These are phyloP conservation scores for Pogona vitticeps DNA, from an alignment of 2,113 vertebrate genomes.

Conservation along the genomic window DNA sequence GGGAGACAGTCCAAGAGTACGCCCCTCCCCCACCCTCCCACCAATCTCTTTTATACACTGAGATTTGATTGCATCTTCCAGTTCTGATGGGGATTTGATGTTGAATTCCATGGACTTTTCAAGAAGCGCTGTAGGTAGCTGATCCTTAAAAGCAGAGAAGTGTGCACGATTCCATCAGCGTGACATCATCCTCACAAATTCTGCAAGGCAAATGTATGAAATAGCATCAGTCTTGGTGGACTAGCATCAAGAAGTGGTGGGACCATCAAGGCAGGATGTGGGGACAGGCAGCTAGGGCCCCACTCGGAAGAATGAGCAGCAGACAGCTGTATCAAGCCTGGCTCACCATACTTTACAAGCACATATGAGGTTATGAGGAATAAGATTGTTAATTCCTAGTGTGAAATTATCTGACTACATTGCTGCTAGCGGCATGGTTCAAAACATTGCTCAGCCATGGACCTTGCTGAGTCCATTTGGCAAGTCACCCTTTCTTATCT, in stretches of 20 bases:
- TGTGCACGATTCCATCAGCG: slow-evolving; percentile 26
- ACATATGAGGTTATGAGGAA: too few species aligned
- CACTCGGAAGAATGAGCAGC: neutral
- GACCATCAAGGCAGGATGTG: neutral
- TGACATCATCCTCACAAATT: slow-evolving; percentile 61
- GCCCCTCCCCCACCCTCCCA: too few species aligned
- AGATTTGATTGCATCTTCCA: neutral
- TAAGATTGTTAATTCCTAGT: neutral
- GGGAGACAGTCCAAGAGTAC: neutral
- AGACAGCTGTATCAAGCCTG: neutral
- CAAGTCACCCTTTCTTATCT: too few species aligned
- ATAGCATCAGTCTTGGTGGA: neutral
- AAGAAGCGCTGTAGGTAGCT: neutral
- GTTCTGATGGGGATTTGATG: neutral
- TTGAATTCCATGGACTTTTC: neutral
- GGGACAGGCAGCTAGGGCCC: neutral
- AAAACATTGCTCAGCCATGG: neutral
- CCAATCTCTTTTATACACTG: neutral
- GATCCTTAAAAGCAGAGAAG: neutral
- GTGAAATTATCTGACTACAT: too few species aligned
- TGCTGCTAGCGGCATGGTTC: neutral
- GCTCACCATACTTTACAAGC: neutral
- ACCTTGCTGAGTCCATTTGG: neutral
- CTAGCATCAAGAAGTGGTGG: neutral
- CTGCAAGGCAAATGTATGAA: slow-evolving; percentile 15